These are phyloP conservation scores for Neoaliturus tenellus DNA, from an alignment of 2,888 invertebrate species.

Conservation along the genomic window DNA sequence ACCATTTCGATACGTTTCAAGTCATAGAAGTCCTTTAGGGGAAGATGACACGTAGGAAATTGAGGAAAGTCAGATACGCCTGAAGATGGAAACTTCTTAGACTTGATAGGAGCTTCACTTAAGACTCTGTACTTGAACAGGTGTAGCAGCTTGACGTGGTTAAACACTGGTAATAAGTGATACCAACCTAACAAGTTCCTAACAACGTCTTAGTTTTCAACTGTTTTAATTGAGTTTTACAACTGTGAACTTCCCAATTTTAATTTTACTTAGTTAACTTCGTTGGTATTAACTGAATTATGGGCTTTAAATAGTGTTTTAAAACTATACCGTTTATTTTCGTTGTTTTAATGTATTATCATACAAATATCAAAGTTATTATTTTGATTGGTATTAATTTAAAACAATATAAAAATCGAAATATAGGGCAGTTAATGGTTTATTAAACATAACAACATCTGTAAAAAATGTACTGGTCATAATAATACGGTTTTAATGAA, in stretches of 20 bases:
- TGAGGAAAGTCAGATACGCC: not conserved
- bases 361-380: too few species aligned
- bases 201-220: slow-evolving; percentile 15
- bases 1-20: slow-evolving; percentile 1
- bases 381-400: too few species aligned
- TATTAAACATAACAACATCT: too few species aligned
- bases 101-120: not conserved
- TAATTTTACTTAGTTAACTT: not conserved
- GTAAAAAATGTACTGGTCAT: too few species aligned
- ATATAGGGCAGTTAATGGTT: too few species aligned
- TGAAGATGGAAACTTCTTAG: slow-evolving; percentile 15
- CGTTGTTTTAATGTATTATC: too few species aligned
- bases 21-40: not conserved
- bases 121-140: slow-evolving; percentile 8
- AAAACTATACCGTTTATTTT: too few species aligned
- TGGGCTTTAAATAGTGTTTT: too few species aligned
- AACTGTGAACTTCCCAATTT: not conserved
- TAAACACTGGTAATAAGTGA: slow-evolving; percentile 15
- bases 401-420: too few species aligned
- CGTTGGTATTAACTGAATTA: too few species aligned
- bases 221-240: slow-evolving; percentile 3
- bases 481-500: too few species aligned
- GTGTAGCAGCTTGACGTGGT: not conserved
- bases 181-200: slow-evolving; percentile 4
- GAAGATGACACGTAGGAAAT: slow-evolving; percentile 4